Percentiles rank a stretch among this genome's conserved stretches.
Evolutionary conservation across 2,888 invertebrate species (phyloP).

Genomic region (Catocala fraxini): DNA sequence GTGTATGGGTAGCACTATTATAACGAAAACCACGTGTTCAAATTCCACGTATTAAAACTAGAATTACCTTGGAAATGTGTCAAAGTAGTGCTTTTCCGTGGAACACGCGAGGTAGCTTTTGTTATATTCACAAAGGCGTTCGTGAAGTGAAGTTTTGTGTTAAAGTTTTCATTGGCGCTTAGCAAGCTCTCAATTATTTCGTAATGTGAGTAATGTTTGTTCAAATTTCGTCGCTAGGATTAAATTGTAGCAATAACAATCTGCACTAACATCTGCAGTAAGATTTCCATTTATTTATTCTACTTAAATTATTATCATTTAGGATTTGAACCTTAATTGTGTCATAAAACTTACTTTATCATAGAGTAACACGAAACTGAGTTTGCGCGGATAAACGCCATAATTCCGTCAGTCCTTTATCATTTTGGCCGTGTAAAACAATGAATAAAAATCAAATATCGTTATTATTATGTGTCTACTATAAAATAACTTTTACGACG

Average conservation of each 20-base stretch:
- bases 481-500: constrained; percentile 37
- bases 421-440: constrained; percentile 30
- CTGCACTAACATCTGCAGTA: constrained; percentile 1
- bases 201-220: constrained; percentile 15
- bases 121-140: constrained; percentile 23
- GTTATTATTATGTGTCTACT: constrained; percentile 19
- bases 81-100: constrained; percentile 38
- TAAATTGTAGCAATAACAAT: neutral
- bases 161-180: constrained; percentile 3
- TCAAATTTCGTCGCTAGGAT: neutral
- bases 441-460: constrained; percentile 37
- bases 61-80: constrained; percentile 50
- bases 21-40: constrained; percentile 33
- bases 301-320: constrained; percentile 1
- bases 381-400: constrained; percentile 18
- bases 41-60: constrained; percentile 40
- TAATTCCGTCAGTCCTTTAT: constrained; percentile 32
- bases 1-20: constrained; percentile 10
- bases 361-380: constrained; percentile 12
- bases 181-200: constrained; percentile 2
- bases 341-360: constrained; percentile 11
- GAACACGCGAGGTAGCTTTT: constrained; percentile 36
- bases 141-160: constrained; percentile 23
- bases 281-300: neutral
- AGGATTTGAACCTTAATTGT: neutral